Conservation (phyloP, 2,797 vertebrate species). For the Diceros bicornis region DNA sequence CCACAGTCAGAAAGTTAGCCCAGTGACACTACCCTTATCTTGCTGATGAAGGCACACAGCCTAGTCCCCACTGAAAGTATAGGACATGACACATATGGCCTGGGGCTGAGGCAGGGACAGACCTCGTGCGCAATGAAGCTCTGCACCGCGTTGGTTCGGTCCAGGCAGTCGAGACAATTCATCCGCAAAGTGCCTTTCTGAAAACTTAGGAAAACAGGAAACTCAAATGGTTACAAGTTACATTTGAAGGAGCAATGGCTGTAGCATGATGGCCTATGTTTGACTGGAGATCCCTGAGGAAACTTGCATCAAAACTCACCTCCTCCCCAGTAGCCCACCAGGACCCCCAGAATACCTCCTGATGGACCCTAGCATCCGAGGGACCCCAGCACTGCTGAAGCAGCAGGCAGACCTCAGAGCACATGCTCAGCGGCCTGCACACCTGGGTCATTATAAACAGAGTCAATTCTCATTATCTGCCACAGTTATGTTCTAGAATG, state of each 20-base stretch:
- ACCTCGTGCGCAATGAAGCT: constrained; percentile 91
- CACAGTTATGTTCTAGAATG: accelerated
- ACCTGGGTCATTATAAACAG: accelerated
- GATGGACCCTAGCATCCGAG: accelerated
- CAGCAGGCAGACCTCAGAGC: background rate
- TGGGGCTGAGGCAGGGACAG: constrained; percentile 28
- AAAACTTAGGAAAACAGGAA: constrained; percentile 82
- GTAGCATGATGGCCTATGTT: accelerated
- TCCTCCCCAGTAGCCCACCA: background rate
- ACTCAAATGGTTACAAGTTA: accelerated
- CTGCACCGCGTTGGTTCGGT: constrained; percentile 90
- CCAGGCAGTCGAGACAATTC: constrained; percentile 92
- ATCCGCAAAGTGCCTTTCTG: constrained; percentile 91
- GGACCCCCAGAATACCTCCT: accelerated
- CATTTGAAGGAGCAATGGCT: accelerated
- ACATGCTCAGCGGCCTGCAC: background rate
- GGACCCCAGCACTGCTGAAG: background rate
- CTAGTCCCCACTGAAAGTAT: background rate
- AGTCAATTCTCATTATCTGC: accelerated
- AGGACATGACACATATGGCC: accelerated
- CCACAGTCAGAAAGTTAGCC: background rate
- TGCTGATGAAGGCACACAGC: background rate
- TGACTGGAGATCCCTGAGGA: background rate
- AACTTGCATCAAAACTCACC: accelerated
- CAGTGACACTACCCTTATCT: background rate